Conservation (phyloP, 2,113 vertebrate species). For the Rousettus leschenaultii region DNA sequence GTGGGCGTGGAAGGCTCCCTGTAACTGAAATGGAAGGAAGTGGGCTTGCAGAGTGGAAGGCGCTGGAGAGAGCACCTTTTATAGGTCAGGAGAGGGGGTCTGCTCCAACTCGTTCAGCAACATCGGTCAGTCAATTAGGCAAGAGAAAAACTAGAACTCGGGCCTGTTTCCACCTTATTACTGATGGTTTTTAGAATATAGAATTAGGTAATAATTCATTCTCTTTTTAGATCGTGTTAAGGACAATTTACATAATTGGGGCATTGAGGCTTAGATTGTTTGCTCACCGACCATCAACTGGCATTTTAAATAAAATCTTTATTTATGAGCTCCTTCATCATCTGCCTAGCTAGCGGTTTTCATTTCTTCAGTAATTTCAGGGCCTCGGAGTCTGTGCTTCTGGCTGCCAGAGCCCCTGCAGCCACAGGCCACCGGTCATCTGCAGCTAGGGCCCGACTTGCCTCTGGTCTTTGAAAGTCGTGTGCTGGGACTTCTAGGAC, state of each 20-base stretch:
- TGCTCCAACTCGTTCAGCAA: not conserved
- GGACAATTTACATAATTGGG: not conserved
- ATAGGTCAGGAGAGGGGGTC: too few species aligned
- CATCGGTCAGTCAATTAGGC: not conserved
- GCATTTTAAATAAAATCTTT: not conserved
- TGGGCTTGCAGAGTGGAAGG: not conserved
- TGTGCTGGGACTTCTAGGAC: not conserved
- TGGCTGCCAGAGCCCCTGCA: not conserved
- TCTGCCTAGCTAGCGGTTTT: not conserved
- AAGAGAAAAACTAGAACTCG: not conserved
- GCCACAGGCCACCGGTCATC: accelerated
- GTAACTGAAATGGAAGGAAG: not conserved
- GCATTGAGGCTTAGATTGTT: not conserved
- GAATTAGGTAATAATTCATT: not conserved
- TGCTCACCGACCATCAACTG: not conserved
- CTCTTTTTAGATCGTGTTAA: not conserved
- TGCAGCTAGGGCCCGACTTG: not conserved
- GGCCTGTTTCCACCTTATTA: not conserved
- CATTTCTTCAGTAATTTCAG: not conserved
- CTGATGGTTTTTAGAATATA: not conserved
- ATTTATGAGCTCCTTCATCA: not conserved
- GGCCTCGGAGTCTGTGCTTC: not conserved
- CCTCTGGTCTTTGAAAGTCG: not conserved
- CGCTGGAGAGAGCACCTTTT: not conserved
- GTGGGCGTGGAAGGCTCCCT: not conserved